Evolutionary conservation across 1,140 invertebrate genomes (phyloP).

Genomic region (Penaeus vannamei): DNA sequence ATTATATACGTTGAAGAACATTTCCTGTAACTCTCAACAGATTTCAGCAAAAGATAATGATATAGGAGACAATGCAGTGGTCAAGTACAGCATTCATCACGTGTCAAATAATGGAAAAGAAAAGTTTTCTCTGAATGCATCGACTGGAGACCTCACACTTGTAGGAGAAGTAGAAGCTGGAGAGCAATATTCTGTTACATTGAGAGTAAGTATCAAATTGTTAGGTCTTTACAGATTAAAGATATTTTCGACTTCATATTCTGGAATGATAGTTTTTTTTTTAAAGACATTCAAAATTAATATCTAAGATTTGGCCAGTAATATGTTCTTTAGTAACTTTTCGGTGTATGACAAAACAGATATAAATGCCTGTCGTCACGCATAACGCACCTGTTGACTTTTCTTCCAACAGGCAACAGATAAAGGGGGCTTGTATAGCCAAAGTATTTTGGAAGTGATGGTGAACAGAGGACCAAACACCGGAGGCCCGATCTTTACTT

Average conservation of each 20-base stretch:
- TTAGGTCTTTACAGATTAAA: not conserved
- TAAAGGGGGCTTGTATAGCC: constrained; percentile 73
- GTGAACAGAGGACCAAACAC: constrained; percentile 88
- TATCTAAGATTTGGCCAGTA: not conserved
- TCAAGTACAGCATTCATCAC: constrained; percentile 88
- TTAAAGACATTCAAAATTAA: not conserved
- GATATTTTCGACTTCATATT: not conserved
- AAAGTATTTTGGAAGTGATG: constrained; percentile 87
- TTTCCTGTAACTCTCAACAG: constrained; percentile 69
- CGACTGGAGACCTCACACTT: constrained; percentile 80
- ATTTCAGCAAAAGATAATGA: constrained; percentile 88
- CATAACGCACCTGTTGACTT: not conserved
- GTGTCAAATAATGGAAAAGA: constrained; percentile 90
- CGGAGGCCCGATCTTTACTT: constrained; percentile 84
- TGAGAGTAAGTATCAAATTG: constrained; percentile 77
- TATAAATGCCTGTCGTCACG: not conserved
- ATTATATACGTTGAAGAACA: not conserved
- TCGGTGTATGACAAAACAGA: not conserved
- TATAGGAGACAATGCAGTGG: constrained; percentile 84
- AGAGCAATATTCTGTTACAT: constrained; percentile 89
- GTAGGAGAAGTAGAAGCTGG: constrained; percentile 84
- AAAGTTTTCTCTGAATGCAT: constrained; percentile 88
- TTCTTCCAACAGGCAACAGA: constrained; percentile 72
- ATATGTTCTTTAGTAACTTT: constrained; percentile 10
- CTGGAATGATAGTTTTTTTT: not conserved